Base-by-base conservation (phyloP, 2,797 vertebrate genomes). In the Hippopotamyrus pictus region DNA sequence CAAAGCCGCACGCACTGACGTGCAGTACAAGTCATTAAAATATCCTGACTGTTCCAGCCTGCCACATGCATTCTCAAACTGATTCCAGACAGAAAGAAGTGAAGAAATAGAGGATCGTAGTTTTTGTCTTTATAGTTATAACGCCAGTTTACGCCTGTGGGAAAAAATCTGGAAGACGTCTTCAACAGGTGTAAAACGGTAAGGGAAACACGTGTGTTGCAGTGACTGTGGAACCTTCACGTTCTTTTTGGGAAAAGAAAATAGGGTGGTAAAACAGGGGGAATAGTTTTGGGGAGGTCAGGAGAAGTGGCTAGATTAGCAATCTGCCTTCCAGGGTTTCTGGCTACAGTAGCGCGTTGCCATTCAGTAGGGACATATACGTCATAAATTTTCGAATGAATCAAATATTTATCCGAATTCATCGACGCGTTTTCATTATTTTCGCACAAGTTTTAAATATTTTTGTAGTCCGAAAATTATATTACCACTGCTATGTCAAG, bases 21-120 rank as follows among this genome's bases (percentile, higher is more conserved):
- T 97, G 97, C 97, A 97, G 97, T 96, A 96, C 96, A 95, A 97
- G 96, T 96, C 97, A 98, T 97, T 97, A 97, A 97, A 98, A 97
- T 97, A 97, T 96, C 97, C 96, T 96, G 97, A 96, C 96, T 97
- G 96, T 96, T 95, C 96, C 95, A 96, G 97, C 97, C 96, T 96
- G 95, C 95, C 95, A 94, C 95, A 95, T 95, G 94, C 96, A 94
- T 96, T 96, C 95, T 94, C 95, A 96, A 97, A 97, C 95, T 96
- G 96, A 95, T 96, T 96, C 95, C 95, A 93, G 91, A 92, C 94
- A 94, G 94, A 93, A 94, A 95, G 93, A 94, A 94, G 94, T 92
- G 94, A 94, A 94, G 94, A 95, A 95, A 95, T 95, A 95, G 95
- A 94, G 94, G 93, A 95, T 95, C 95, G 94, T 94, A 92, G 93